Conservation (phyloP, 1,140 invertebrate species). For the Wiebesia pumilae region DNA sequence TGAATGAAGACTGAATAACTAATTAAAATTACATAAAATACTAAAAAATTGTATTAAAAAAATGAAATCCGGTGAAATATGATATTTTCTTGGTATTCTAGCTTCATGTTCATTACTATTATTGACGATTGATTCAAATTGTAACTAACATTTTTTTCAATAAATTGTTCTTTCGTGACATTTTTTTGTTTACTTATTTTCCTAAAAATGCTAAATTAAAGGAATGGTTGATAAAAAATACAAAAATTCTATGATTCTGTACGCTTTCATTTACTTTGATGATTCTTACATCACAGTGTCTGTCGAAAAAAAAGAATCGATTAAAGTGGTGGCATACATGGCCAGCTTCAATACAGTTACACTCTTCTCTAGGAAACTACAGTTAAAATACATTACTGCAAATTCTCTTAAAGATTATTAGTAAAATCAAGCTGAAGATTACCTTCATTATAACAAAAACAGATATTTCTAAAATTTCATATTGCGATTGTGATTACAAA, state of each 20-base stretch:
- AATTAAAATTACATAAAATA: not conserved
- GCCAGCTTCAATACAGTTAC: constrained; percentile 22
- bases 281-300: constrained; percentile 48
- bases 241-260: constrained; percentile 39
- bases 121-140: constrained; percentile 28
- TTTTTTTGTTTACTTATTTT: constrained; percentile 20
- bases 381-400: constrained; percentile 32
- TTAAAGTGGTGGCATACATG: constrained; percentile 6
- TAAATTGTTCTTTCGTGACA: constrained; percentile 2
- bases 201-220: constrained; percentile 34
- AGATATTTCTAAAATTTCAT: constrained; percentile 31
- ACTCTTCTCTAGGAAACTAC: constrained; percentile 47
- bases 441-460: constrained; percentile 43
- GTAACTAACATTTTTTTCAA: constrained; percentile 44
- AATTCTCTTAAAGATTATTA: constrained; percentile 32
- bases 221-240: constrained; percentile 38
- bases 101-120: constrained; percentile 19
- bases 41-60: not conserved
- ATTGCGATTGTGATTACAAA: constrained; percentile 30
- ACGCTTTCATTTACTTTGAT: constrained; percentile 47
- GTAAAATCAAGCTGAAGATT: constrained; percentile 37
- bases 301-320: constrained; percentile 36
- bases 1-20: not conserved
- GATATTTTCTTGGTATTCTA: not conserved
- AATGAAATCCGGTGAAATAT: not conserved